Evolutionary conservation across 2,113 vertebrate genomes (phyloP).

Genomic region (Crocuta crocuta): DNA sequence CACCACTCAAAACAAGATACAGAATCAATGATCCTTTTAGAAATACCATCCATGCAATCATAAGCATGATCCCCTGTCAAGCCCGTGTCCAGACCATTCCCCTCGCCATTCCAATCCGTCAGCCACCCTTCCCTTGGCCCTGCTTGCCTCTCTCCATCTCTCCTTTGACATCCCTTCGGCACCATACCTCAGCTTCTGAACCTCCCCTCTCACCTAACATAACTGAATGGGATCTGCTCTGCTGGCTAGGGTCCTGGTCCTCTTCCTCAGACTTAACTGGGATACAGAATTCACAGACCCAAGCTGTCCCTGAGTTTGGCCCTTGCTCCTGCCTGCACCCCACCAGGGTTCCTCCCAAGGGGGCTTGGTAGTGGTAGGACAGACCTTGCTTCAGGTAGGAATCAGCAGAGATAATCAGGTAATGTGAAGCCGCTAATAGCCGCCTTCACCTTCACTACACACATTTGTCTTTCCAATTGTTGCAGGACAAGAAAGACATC

Average conservation of each 20-base stretch:
- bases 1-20: neutral
- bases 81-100: neutral
- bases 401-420: neutral
- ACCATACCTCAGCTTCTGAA: neutral
- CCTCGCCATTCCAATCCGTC: neutral
- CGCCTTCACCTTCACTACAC: neutral
- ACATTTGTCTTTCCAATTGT: constrained; percentile 9
- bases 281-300: neutral
- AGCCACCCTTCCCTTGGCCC: neutral
- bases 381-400: accelerated
- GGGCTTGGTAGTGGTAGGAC: neutral
- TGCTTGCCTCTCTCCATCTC: neutral
- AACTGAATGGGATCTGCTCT: neutral
- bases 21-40: neutral
- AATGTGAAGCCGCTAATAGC: neutral
- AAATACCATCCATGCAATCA: neutral
- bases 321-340: neutral
- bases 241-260: neutral
- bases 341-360: neutral
- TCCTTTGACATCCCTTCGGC: neutral
- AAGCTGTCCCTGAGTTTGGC: neutral
- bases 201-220: neutral
- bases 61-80: neutral
- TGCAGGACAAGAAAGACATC: constrained; percentile 39
- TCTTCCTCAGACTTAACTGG: neutral